These are phyloP conservation scores for Philantomba maxwellii DNA, from an alignment of 2,113 vertebrate genomes.

Conservation along the genomic window DNA sequence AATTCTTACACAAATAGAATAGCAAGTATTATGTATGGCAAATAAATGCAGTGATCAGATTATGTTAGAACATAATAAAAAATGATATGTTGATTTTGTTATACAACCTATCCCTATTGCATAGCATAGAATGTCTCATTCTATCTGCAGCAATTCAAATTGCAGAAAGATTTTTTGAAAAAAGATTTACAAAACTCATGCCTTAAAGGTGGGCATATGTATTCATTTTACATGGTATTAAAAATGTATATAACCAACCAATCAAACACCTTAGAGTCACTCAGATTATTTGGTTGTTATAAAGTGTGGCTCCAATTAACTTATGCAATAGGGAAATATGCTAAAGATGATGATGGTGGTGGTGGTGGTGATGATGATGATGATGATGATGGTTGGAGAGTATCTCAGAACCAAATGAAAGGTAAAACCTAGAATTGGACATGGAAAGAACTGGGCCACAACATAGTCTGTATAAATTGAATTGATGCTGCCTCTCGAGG, in stretches of 20 bases:
- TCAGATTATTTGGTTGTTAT: not conserved
- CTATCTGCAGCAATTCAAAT: not conserved
- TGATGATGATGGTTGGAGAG: not conserved
- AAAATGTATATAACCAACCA: not conserved
- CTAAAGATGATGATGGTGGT: not conserved
- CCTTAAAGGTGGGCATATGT: not conserved
- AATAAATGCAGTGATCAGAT: slow-evolving; percentile 26
- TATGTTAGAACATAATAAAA: slow-evolving; percentile 43
- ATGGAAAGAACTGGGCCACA: not conserved
- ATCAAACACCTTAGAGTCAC: not conserved
- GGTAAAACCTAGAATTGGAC: not conserved
- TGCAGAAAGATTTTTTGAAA: not conserved
- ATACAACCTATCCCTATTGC: not conserved
- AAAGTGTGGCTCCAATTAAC: not conserved
- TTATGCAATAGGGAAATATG: not conserved
- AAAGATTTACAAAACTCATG: not conserved
- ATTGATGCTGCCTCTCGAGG: not conserved
- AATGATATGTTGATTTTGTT: slow-evolving; percentile 32
- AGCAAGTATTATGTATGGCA: not conserved
- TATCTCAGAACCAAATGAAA: not conserved
- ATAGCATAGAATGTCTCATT: not conserved
- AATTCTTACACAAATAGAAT: slow-evolving; percentile 9
- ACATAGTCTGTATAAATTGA: not conserved
- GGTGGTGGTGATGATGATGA: not conserved
- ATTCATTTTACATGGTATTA: not conserved